Evolutionary conservation across 2,113 vertebrate genomes (phyloP).

Genomic region (Turdus rufiventris): DNA sequence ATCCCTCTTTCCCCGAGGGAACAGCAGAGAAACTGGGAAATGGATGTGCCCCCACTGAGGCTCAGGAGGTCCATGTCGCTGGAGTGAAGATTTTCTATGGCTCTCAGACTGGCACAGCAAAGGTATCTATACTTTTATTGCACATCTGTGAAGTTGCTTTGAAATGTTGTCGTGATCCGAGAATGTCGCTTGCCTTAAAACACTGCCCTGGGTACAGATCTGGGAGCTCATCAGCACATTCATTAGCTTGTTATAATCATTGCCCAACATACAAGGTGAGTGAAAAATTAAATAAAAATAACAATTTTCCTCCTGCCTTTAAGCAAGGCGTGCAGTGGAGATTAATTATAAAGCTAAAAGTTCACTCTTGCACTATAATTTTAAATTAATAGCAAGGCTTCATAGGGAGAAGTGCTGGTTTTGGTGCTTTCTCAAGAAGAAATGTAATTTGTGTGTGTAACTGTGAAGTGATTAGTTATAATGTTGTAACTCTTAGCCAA

Average conservation of each 20-base stretch:
- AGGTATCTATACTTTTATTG: slow-evolving; percentile 69
- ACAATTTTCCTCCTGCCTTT: accelerated
- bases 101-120: slow-evolving; percentile 91
- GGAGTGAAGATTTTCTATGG: slow-evolving; percentile 89
- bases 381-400: not conserved
- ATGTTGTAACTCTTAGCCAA: not conserved
- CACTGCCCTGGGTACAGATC: not conserved
- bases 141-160: accelerated
- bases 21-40: not conserved
- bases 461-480: not conserved
- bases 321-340: not conserved
- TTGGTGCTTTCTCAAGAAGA: not conserved
- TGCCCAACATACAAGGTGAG: not conserved
- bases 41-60: not conserved
- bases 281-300: not conserved
- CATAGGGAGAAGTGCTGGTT: not conserved
- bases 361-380: not conserved
- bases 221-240: not conserved
- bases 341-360: not conserved
- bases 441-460: not conserved
- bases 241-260: not conserved
- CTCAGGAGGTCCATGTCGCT: slow-evolving; percentile 67
- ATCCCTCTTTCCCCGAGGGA: not conserved
- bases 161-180: not conserved
- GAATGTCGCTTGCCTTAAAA: not conserved